Evolutionary conservation across 37 sponge, comb jelly and placozoan genomes (phyloP).

Genomic region (Amphimedon queenslandica): DNA sequence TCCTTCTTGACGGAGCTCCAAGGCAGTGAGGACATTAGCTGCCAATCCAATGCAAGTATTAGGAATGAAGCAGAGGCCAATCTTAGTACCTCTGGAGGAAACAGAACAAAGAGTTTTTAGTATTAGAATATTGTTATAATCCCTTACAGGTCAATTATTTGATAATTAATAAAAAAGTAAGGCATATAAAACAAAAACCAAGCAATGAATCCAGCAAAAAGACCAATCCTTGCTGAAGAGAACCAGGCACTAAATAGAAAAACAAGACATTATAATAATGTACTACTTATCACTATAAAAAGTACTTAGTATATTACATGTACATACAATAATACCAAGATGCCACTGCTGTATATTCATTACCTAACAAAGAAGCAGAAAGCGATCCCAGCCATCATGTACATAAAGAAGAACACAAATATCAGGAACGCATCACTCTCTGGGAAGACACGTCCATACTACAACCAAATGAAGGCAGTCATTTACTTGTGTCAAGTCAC

Average conservation of each 20-base stretch:
- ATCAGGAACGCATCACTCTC: slow-evolving; percentile 15
- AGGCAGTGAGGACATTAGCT: not conserved
- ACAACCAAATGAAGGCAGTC: not conserved
- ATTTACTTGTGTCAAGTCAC: not conserved
- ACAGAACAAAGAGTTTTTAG: not conserved
- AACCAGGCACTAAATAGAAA: slow-evolving; percentile 44
- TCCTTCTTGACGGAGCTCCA: slow-evolving; percentile 33
- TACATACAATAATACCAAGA: not conserved
- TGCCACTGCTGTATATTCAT: no score
- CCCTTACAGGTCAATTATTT: no score
- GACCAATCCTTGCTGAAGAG: slow-evolving; percentile 29
- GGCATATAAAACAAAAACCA: slow-evolving; percentile 48
- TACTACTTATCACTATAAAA: not conserved
- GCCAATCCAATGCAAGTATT: slow-evolving; percentile 23
- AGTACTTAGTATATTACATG: not conserved
- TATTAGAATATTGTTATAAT: no score
- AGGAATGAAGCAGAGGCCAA: not conserved
- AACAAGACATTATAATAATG: not conserved
- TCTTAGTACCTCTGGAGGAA: not conserved
- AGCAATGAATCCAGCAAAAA: slow-evolving; percentile 21
- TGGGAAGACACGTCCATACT: slow-evolving; percentile 17
- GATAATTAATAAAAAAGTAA: no score
- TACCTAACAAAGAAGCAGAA: slow-evolving; percentile 49
- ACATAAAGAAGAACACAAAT: slow-evolving; percentile 20
- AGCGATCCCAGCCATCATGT: slow-evolving; percentile 5